phyloP scores from a whole-genome alignment of 2,888 invertebrate species.

The Rambutsinella grinnellia region DNA sequence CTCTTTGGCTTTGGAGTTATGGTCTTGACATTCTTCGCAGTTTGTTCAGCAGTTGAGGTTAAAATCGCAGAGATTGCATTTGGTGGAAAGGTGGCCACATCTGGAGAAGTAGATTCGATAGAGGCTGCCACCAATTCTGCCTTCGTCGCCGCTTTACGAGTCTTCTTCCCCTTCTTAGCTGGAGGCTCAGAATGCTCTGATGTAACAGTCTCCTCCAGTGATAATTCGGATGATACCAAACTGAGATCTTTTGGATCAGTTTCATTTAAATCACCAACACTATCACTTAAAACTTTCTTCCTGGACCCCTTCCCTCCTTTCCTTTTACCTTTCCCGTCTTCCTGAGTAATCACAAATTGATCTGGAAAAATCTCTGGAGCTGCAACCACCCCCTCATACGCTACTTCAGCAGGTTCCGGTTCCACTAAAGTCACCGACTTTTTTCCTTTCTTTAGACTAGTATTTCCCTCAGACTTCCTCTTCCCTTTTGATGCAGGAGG shows the following conservation, averaged over 20 bases:
- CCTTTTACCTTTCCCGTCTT: too few species aligned
- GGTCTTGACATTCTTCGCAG: not conserved
- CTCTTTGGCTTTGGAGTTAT: not conserved
- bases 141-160: not conserved
- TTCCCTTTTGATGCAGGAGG: not conserved
- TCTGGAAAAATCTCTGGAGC: not conserved
- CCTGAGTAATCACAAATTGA: not conserved
- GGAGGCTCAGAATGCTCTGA: not conserved
- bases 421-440: not conserved
- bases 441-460: not conserved
- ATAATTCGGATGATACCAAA: not conserved
- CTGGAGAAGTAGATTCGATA: slow-evolving; percentile 5
- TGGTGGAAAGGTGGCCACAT: not conserved
- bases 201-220: not conserved
- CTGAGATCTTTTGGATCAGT: not conserved
- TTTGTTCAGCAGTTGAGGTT: slow-evolving; percentile 17
- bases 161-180: not conserved
- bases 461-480: not conserved
- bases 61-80: slow-evolving; percentile 17
- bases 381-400: not conserved
- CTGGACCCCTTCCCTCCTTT: not conserved
- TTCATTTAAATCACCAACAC: not conserved
- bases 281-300: not conserved
- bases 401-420: not conserved
- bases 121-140: too few species aligned